Base-by-base conservation (phyloP, 2,113 vertebrate species). In the Hymenochirus boettgeri region DNA sequence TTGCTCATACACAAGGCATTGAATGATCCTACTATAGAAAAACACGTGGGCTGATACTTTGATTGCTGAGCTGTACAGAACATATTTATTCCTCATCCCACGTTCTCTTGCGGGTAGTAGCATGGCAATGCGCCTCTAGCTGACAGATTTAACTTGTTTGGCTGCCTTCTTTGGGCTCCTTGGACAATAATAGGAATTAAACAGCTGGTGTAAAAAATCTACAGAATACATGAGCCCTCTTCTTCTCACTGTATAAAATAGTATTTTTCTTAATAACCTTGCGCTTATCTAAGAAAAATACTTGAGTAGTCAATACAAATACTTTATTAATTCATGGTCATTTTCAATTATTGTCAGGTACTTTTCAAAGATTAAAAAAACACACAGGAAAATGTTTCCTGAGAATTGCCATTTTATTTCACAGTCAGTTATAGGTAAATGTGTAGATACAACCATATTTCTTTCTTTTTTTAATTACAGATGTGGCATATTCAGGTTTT, bases 211-310 rank as follows among this genome's bases (percentile, higher is more conserved):
- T 56, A 62, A 59, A 72, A 45, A 59, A 60, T 54, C 51, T 72
- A 52, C 56, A 47, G 62, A 45, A 73, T 77, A 65, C 1, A 69
- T 24, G 75, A 71, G 67, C 71, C 55, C 12, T n/a, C 35, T 57
- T 57, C 52, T 51, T 18, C 18, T 18, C 17, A 18, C 27, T 67
- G 21, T 48, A n/a, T 52, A 23, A 58, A 27, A 48, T 17, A 33
- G 12, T 27, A 39, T 50, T 37, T 46, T n/a, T 26, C 29, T 12
- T 25, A n/a, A 33, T 12, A 33, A 33, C 50, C 24, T n/a, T n/a
- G n/a, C n/a, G n/a, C n/a, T n/a, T n/a, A n/a, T n/a, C n/a, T n/a
- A n/a, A n/a, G n/a, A n/a, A n/a, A n/a, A n/a, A n/a, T n/a, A n/a
- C n/a, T n/a, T n/a, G n/a, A n/a, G n/a, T n/a, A n/a, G n/a, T n/a